Evolutionary conservation across 2,888 invertebrate genomes (phyloP).

Genomic region (Agrypnus murinus): DNA sequence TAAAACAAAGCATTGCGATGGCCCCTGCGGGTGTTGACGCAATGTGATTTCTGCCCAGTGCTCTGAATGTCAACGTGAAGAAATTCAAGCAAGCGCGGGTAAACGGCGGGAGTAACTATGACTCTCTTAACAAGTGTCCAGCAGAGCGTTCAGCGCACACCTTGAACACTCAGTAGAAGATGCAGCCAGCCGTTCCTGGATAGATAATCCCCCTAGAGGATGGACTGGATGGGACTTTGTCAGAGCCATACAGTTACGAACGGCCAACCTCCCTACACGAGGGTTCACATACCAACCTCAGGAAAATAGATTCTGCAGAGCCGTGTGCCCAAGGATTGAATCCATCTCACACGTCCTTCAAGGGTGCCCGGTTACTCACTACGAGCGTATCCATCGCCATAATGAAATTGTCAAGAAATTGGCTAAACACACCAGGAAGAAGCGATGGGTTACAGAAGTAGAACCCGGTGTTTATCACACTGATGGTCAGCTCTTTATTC

Average conservation of each 20-base stretch:
- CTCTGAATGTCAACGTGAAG: too few species aligned
- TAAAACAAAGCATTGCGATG: too few species aligned
- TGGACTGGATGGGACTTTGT: constrained; percentile 43
- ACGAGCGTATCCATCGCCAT: too few species aligned
- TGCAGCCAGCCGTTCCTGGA: constrained; percentile 52
- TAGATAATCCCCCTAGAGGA: constrained; percentile 39
- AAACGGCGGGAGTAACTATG: too few species aligned
- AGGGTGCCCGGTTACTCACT: background rate
- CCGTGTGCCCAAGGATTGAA: background rate
- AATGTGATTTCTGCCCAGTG: too few species aligned
- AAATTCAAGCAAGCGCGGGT: too few species aligned
- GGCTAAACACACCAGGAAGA: constrained; percentile 5
- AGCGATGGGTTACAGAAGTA: background rate
- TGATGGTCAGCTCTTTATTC: too few species aligned
- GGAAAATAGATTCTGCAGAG: background rate
- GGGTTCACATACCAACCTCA: background rate
- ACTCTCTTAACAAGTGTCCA: too few species aligned
- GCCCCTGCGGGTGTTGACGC: too few species aligned
- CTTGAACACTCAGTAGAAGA: constrained; percentile 49
- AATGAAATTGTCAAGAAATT: background rate
- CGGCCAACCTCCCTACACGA: background rate
- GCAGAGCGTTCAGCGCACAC: constrained; percentile 35
- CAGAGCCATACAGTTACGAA: background rate
- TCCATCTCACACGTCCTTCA: background rate
- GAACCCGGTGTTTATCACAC: constrained; percentile 1